Evolutionary conservation across 2,113 vertebrate species (phyloP), one percentile per base, ranked within the genome.

Genomic region (Panthera uncia): DNA sequence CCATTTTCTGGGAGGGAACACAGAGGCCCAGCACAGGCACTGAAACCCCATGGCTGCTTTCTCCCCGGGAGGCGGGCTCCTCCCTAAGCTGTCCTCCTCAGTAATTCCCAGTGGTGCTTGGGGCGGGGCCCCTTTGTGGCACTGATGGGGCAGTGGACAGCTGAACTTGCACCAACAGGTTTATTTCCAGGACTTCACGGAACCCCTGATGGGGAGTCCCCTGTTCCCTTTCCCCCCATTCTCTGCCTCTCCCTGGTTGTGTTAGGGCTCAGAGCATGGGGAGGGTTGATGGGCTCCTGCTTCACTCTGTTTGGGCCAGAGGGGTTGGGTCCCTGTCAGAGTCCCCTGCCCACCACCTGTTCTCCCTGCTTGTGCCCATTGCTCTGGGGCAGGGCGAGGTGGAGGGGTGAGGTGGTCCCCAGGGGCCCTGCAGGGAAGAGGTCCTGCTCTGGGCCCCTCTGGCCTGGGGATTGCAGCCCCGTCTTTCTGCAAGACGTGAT

Each of bases 61-160:
- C 55, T 16, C 1, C 52, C 50, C 3, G 0, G 57, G 80, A 31
- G 29, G 41, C 76, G 21, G 57, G 52, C 74, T 90, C 31, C 38
- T 33, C 5, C 0, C 25, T 7, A 12, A 68, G 82, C 82, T 7
- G 15, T 10, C 50, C 55, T 85, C 25, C 65, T 93, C 57, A 3
- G 31, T 9, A 16, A 50, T 36, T 55, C 52, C 7, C 11, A 0
- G 8, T 36, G 74, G 92, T 25, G 45, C 41, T 41, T 38, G 33
- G 96, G 95, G 96, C 69, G 86, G 82, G 95, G 97, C 78, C 93
- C 55, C 87, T 92, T 90, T 87, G 91, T 96, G 78, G 92, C 7
- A 5, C 23, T 2, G 38, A 5, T 23, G 14, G 74, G 55, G 19
- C 71, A 61, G n/a, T 48, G 92, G 89, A 38, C 78, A 73, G 65